Evolutionary conservation across 2,888 invertebrate genomes (phyloP).

Genomic region (Aleiodes leptofemur): DNA sequence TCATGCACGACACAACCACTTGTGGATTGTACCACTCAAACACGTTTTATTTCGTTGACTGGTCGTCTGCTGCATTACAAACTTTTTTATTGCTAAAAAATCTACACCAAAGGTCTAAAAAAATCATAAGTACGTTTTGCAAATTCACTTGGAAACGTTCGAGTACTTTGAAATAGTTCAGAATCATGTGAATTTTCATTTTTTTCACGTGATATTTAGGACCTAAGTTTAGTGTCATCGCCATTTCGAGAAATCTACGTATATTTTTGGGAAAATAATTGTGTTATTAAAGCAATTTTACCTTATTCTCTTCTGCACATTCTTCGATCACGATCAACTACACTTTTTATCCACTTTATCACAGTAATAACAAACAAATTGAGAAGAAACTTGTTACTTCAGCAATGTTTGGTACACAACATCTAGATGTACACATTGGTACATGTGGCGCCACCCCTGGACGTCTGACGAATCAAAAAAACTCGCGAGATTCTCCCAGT

Average conservation of each 20-base stretch:
- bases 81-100: conserved; percentile 12
- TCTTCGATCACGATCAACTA: background rate
- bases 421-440: conserved; percentile 69
- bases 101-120: background rate
- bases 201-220: conserved; percentile 10
- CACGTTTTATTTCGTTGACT: conserved; percentile 45
- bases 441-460: conserved; percentile 58
- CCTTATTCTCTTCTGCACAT: conserved; percentile 15
- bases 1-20: conserved; percentile 65
- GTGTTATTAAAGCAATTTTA: conserved; percentile 42
- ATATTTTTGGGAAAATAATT: conserved; percentile 47
- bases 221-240: conserved; percentile 56
- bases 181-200: conserved; percentile 10
- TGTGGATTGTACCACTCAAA: conserved; percentile 63
- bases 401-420: conserved; percentile 64
- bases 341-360: background rate
- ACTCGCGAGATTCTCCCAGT: background rate
- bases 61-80: background rate
- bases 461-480: background rate
- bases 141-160: background rate
- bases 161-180: background rate
- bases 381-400: conserved; percentile 53
- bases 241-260: conserved; percentile 59
- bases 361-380: conserved; percentile 12
- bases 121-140: background rate